phyloP scores from a whole-genome alignment of 2,888 invertebrate genomes.

The Glaucopsyche alexis region DNA sequence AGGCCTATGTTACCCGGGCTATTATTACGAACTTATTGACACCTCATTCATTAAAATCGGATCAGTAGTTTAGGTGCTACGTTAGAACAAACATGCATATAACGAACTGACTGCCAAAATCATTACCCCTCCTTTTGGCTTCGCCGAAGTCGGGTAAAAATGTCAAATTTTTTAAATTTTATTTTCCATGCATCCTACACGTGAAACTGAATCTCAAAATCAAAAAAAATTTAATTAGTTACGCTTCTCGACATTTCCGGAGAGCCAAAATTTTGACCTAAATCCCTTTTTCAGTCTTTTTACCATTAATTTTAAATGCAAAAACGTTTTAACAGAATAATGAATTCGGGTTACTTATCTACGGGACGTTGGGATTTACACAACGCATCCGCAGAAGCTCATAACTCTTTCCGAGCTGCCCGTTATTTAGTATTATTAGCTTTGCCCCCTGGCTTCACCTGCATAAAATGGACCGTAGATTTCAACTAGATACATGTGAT shows the following conservation, averaged over 20 bases:
- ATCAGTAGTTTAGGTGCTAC: too few relatives aligned
- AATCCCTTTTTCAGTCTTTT: slow-evolving; percentile 10
- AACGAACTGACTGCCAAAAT: too few relatives aligned
- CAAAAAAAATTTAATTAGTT: not conserved
- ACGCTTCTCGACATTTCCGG: not conserved
- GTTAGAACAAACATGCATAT: too few relatives aligned
- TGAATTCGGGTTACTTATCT: slow-evolving; percentile 16
- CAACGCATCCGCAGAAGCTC: slow-evolving; percentile 13
- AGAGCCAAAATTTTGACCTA: not conserved
- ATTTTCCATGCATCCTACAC: not conserved
- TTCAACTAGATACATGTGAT: slow-evolving; percentile 4
- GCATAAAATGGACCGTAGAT: slow-evolving; percentile 19
- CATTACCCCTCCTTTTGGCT: too few relatives aligned
- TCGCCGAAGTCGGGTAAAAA: too few relatives aligned
- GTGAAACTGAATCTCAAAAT: not conserved
- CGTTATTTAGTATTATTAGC: slow-evolving; percentile 17
- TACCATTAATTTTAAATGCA: not conserved
- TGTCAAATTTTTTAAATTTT: too few relatives aligned
- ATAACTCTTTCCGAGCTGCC: slow-evolving; percentile 6
- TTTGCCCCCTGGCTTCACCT: slow-evolving; percentile 13
- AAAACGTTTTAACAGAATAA: slow-evolving; percentile 15
- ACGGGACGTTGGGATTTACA: not conserved
- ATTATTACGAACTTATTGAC: too few relatives aligned
- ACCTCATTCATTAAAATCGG: too few relatives aligned
- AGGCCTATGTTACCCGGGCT: too few relatives aligned